Evolutionary conservation across 2,888 invertebrate genomes (phyloP).

Genomic region (Synanthedon myopaeformis): DNA sequence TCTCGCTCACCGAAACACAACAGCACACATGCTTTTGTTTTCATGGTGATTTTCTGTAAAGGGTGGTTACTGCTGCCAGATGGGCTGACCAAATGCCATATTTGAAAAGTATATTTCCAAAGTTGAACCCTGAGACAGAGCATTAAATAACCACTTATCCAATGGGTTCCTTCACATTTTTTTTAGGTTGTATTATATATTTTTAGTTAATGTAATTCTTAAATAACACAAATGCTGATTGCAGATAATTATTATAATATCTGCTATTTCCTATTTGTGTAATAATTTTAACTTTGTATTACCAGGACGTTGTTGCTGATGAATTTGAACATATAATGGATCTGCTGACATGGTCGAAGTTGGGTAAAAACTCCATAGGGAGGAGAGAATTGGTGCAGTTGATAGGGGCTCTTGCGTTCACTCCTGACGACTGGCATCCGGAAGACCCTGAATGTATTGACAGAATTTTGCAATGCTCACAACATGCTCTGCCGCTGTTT

Average conservation of each 20-base stretch:
- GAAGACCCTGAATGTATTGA: conserved; percentile 81
- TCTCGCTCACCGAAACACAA: no score
- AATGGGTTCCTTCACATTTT: no score
- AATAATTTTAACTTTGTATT: background rate
- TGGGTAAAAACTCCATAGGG: conserved; percentile 84
- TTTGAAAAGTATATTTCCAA: no score
- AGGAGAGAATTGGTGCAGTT: conserved; percentile 90
- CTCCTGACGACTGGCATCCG: conserved; percentile 77
- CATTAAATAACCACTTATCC: no score
- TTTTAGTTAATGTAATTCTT: no score
- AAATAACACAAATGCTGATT: background rate
- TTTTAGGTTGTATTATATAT: no score
- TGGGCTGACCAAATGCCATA: no score
- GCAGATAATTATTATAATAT: conserved; percentile 5
- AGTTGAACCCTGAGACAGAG: no score
- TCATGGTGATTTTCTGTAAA: no score
- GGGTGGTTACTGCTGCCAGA: no score
- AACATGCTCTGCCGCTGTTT: conserved; percentile 87
- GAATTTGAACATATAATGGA: conserved; percentile 93
- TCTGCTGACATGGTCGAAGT: conserved; percentile 82
- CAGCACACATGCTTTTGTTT: no score
- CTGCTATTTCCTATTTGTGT: background rate
- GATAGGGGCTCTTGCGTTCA: conserved; percentile 82
- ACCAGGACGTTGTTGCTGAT: conserved; percentile 87
- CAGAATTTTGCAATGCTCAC: conserved; percentile 86